phyloP scores from a whole-genome alignment of 2,888 invertebrate species.

The Hirtodrosophila cameraria region DNA sequence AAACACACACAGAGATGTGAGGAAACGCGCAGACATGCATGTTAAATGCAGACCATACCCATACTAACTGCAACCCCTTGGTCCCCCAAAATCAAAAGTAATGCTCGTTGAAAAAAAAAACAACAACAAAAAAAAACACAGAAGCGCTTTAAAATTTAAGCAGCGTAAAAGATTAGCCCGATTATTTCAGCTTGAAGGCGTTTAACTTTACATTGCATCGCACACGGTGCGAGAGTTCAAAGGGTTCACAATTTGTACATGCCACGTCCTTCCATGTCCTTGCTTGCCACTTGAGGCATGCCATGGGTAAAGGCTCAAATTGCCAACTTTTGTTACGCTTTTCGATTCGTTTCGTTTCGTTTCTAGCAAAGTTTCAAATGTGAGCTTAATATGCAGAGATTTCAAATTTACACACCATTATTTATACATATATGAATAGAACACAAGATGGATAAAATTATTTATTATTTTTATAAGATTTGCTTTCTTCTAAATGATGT shows the following conservation, averaged over 20 bases:
- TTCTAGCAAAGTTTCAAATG: conserved; percentile 41
- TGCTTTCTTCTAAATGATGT: no score
- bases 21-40: conserved; percentile 59
- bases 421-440: conserved; percentile 61
- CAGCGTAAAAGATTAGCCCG: conserved; percentile 82
- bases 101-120: neutral
- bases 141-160: conserved; percentile 81
- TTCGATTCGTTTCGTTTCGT: conserved; percentile 28
- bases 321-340: conserved; percentile 36
- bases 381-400: conserved; percentile 54
- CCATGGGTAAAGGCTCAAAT: conserved; percentile 17
- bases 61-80: neutral
- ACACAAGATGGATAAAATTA: neutral
- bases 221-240: conserved; percentile 66
- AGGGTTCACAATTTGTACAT: conserved; percentile 58
- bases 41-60: conserved; percentile 50
- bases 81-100: neutral
- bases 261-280: neutral
- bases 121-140: conserved; percentile 14
- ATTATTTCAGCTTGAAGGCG: conserved; percentile 70
- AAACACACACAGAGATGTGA: conserved; percentile 1
- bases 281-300: conserved; percentile 50
- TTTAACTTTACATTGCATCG: conserved; percentile 59
- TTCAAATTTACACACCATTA: conserved; percentile 71
- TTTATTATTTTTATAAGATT: no score